Percentiles rank a stretch among this genome's conserved stretches.
Conservation (phyloP, 2,888 invertebrate species). For the Lissocephala sabroskyi region DNA sequence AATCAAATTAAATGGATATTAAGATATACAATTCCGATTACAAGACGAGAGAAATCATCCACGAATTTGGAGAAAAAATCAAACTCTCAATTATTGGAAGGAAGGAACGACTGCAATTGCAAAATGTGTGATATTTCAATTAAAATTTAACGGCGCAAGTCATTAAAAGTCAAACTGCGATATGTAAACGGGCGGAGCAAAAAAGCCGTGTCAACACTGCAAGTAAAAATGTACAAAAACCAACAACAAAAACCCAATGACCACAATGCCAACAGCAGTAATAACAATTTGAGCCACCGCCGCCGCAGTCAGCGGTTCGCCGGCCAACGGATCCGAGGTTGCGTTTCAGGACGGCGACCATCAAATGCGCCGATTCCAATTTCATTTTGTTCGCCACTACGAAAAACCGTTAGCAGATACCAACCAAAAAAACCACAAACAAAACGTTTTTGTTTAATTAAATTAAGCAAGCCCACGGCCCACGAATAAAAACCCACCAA, state of each 20-base stretch:
- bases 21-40: slow-evolving; percentile 7
- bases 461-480: slow-evolving; percentile 56
- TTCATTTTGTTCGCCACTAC: slow-evolving; percentile 29
- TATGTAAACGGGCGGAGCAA: slow-evolving; percentile 11
- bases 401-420: slow-evolving; percentile 24
- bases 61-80: too few relatives aligned
- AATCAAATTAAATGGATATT: too few relatives aligned
- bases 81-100: slow-evolving; percentile 2
- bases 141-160: slow-evolving; percentile 50
- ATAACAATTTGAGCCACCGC: slow-evolving; percentile 2
- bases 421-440: slow-evolving; percentile 45
- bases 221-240: slow-evolving; percentile 7
- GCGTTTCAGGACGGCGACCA: slow-evolving; percentile 23
- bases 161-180: slow-evolving; percentile 46
- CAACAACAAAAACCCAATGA: slow-evolving; percentile 23
- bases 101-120: slow-evolving; percentile 7
- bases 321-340: too few relatives aligned
- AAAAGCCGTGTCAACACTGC: neutral
- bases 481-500: slow-evolving; percentile 6
- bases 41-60: slow-evolving; percentile 1
- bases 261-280: slow-evolving; percentile 12
- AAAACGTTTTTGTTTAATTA: slow-evolving; percentile 61
- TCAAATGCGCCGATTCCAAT: slow-evolving; percentile 50
- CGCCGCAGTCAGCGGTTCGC: neutral
- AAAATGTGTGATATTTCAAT: slow-evolving; percentile 60